Evolutionary conservation across 2,888 invertebrate genomes (phyloP).

Genomic region (Steromphala cineraria): DNA sequence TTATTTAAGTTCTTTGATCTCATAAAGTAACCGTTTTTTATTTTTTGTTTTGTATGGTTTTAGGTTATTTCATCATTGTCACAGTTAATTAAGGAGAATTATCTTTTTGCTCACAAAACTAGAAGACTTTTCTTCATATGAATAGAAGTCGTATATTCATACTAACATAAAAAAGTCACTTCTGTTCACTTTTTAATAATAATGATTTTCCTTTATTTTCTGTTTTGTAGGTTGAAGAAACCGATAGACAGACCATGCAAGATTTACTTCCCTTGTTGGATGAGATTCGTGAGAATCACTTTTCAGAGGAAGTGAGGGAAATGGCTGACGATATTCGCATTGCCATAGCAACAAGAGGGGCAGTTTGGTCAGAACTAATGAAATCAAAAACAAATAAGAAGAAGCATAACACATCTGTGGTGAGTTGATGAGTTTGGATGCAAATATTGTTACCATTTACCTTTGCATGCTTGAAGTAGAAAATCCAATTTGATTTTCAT

Average conservation of each 20-base stretch:
- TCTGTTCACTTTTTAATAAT: too few relatives aligned
- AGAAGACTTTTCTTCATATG: too few relatives aligned
- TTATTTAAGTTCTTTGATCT: too few relatives aligned
- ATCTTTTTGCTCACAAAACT: too few relatives aligned
- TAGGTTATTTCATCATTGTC: too few relatives aligned
- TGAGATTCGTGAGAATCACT: conserved; percentile 53
- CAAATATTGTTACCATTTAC: background rate
- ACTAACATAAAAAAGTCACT: too few relatives aligned
- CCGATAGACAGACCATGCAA: conserved; percentile 59
- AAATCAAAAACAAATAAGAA: conserved; percentile 27
- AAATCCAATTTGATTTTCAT: too few relatives aligned
- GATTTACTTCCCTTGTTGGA: conserved; percentile 67
- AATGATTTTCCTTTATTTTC: too few relatives aligned
- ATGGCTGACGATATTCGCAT: conserved; percentile 72
- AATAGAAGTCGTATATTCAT: too few relatives aligned
- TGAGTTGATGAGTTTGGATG: background rate
- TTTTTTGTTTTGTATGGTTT: too few relatives aligned
- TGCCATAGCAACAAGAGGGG: conserved; percentile 73
- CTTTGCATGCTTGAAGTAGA: background rate
- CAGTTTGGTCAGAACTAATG: conserved; percentile 60
- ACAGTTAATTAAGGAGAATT: too few relatives aligned
- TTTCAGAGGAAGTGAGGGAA: conserved; percentile 58
- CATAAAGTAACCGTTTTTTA: too few relatives aligned
- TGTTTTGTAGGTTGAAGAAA: conserved; percentile 49
- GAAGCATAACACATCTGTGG: background rate